These are phyloP conservation scores for Gerris lacustris DNA, from an alignment of 2,888 invertebrate species.

Conservation along the genomic window DNA sequence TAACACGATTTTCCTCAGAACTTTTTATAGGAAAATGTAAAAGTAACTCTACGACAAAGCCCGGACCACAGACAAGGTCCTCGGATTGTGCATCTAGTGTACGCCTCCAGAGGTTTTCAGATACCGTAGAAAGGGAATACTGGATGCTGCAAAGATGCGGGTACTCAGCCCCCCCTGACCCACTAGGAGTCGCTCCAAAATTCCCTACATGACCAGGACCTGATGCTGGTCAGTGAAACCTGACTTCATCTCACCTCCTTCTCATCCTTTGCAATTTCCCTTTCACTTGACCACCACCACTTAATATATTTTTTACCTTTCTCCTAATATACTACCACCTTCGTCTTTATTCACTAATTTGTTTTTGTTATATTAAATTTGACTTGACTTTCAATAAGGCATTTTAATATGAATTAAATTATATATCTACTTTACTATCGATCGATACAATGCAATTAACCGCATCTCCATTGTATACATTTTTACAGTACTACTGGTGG, in stretches of 20 bases:
- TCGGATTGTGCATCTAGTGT: neutral
- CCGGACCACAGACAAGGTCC: neutral
- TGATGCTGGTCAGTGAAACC: constrained; percentile 3
- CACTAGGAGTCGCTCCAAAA: neutral
- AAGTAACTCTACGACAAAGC: neutral
- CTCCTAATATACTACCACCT: no score
- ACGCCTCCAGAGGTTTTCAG: neutral
- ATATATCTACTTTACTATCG: no score
- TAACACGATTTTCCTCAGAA: no score
- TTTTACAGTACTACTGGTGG: no score
- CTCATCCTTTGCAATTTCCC: neutral
- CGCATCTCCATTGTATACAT: no score
- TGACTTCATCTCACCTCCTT: neutral
- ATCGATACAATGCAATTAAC: no score
- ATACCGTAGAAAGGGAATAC: neutral
- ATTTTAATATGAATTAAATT: no score
- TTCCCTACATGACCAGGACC: neutral
- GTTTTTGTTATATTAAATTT: no score
- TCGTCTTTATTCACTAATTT: no score
- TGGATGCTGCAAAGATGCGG: neutral
- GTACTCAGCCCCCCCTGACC: neutral
- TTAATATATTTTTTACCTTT: no score
- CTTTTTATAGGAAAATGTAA: no score
- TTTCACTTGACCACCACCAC: neutral
- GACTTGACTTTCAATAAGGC: no score